Base-by-base conservation (phyloP, 1,140 invertebrate species). In the Thrips palmi region DNA sequence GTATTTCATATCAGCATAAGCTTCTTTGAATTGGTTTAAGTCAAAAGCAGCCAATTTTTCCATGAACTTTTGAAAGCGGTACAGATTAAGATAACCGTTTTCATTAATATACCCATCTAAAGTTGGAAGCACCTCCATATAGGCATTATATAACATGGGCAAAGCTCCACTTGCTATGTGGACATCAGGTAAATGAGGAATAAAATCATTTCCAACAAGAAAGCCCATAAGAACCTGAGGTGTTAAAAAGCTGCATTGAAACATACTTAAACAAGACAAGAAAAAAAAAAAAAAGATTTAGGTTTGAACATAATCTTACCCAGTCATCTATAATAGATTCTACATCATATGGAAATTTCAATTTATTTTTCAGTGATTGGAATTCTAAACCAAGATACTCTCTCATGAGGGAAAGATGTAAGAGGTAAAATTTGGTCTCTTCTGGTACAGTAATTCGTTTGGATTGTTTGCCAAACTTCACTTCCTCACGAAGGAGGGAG, bases 191-290 rank as follows among this genome's bases (percentile, higher is more conserved):
- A 97, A 61, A 60, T 94, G 71, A 1, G 92, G 92, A 49, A 97
- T 84, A 58, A 97, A 97, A 60, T 97, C 92, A 59, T 97, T 97
- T 29, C 92, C 92, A 4, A 97, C 80, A 19, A 97, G 60, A 56
- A 96, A 96, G 1, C 86, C 82, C 83, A 97, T 88, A 5, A 97
- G 58, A 3, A 97, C 73, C 81, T 57, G 30, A 33, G 11, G 25
- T 4, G 18, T 12, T n/a, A 15, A 18, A 5, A 11, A 37, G 12
- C 34, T 36, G 4, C 19, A 24, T 33, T 10, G 22, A 15, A 14
- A 31, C 4, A 18, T 38, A 15, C 20, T 7, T 38, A 38, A 37
- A 15, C 28, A 10, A 19, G n/a, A 6, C 8, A 30, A 20, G 14
- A 30, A 14, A 29, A 10, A 32, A 37, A 37, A 8, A 22, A 17